These are phyloP conservation scores for Vireo griseus DNA, from an alignment of 2,797 vertebrate genomes.

Conservation along the genomic window DNA sequence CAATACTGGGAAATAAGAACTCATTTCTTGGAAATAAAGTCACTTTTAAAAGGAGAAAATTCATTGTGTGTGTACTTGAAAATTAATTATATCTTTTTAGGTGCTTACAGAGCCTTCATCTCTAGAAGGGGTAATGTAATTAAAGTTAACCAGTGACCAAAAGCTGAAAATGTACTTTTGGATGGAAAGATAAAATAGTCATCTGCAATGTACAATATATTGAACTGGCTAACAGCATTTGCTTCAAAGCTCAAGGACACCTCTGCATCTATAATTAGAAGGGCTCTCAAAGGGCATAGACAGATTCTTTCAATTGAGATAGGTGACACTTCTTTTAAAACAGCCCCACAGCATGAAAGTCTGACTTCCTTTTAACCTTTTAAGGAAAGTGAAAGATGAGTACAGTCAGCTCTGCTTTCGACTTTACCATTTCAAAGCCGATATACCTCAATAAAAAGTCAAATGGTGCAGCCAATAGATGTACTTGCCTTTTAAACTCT, in stretches of 20 bases:
- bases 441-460: not conserved
- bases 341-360: not conserved
- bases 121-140: not conserved
- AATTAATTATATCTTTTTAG: not conserved
- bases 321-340: not conserved
- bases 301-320: not conserved
- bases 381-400: not conserved
- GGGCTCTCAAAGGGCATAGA: not conserved
- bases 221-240: not conserved
- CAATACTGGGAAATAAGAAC: not conserved
- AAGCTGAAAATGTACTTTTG: conserved; percentile 15
- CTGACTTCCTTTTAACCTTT: not conserved
- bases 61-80: not conserved
- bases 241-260: conserved; percentile 41
- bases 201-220: not conserved
- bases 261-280: conserved; percentile 15
- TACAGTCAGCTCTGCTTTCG: not conserved
- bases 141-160: conserved; percentile 15
- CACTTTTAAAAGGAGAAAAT: not conserved
- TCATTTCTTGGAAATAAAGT: not conserved
- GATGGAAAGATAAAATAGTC: not conserved
- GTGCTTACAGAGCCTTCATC: not conserved
- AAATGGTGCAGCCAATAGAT: not conserved
- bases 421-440: not conserved
- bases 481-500: not conserved